These are phyloP conservation scores for Steinernema carpocapsae DNA, from an alignment of 2,888 invertebrate species.

Conservation along the genomic window DNA sequence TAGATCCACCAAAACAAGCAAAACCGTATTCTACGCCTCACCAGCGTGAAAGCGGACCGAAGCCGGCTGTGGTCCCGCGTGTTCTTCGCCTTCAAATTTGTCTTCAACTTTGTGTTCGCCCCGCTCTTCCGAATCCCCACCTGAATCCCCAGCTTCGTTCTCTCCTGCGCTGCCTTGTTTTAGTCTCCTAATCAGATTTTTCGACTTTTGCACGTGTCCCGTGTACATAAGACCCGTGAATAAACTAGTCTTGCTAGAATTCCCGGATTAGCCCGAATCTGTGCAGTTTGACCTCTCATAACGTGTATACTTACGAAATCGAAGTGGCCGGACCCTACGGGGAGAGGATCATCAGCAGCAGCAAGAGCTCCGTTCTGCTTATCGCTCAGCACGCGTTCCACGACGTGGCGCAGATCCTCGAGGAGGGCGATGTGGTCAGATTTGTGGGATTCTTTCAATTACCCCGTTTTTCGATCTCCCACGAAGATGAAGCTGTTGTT, in stretches of 20 bases:
- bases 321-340: slow-evolving; percentile 64
- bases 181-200: no score
- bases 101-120: slow-evolving; percentile 64
- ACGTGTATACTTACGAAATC: slow-evolving; percentile 62
- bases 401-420: slow-evolving; percentile 53
- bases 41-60: slow-evolving; percentile 52
- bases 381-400: slow-evolving; percentile 56
- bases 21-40: slow-evolving; percentile 41
- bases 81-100: slow-evolving; percentile 60
- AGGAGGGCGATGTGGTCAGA: slow-evolving; percentile 62
- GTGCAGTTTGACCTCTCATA: slow-evolving; percentile 57
- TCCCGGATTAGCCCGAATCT: slow-evolving; percentile 55
- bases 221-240: no score
- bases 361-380: slow-evolving; percentile 58
- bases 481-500: slow-evolving; percentile 56
- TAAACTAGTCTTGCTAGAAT: no score
- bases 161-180: no score
- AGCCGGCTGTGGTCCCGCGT: slow-evolving; percentile 58
- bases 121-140: slow-evolving; percentile 53
- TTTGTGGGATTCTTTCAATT: slow-evolving; percentile 62
- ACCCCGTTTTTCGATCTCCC: slow-evolving; percentile 64
- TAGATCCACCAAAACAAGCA: slow-evolving; percentile 31
- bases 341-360: slow-evolving; percentile 51
- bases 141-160: background rate
- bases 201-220: no score